Percentiles rank a stretch among this genome's conserved stretches.
Conservation (phyloP, 2,113 vertebrate species). For the Hydrolagus affinis region DNA sequence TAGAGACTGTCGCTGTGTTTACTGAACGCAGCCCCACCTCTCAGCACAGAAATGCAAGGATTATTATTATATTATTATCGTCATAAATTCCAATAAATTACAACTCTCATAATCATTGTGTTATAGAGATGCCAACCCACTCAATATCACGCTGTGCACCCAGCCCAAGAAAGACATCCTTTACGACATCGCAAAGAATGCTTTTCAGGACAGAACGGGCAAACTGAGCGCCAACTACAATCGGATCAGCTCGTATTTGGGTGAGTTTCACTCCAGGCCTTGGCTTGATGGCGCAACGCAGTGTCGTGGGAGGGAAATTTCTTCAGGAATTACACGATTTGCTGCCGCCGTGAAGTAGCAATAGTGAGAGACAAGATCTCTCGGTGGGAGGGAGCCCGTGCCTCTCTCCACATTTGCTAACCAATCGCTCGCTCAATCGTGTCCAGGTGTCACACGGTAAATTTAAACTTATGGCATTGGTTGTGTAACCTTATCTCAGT, state of each 20-base stretch:
- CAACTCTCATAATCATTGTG: background rate
- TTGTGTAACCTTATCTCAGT: background rate
- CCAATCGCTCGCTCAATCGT: too few species aligned
- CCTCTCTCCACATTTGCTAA: background rate
- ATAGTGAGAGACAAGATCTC: too few species aligned
- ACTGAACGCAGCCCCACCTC: too few species aligned
- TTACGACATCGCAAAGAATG: background rate
- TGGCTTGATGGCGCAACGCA: background rate
- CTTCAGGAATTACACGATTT: background rate
- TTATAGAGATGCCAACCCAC: constrained; percentile 2
- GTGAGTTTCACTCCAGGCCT: background rate
- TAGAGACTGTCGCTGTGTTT: too few species aligned
- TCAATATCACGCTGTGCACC: background rate
- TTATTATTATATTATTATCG: background rate
- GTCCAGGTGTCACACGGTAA: background rate
- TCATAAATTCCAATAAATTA: background rate
- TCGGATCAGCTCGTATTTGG: background rate
- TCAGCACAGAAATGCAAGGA: too few species aligned
- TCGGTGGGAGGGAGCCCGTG: too few species aligned
- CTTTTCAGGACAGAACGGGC: background rate
- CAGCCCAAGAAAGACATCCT: constrained; percentile 15
- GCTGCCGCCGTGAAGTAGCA: too few species aligned
- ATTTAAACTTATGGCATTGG: background rate
- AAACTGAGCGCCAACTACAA: background rate
- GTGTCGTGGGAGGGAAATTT: too few species aligned